Percentiles rank a stretch among this genome's conserved stretches.
Conservation (phyloP, 2,113 vertebrate genomes). For the Naja naja region DNA sequence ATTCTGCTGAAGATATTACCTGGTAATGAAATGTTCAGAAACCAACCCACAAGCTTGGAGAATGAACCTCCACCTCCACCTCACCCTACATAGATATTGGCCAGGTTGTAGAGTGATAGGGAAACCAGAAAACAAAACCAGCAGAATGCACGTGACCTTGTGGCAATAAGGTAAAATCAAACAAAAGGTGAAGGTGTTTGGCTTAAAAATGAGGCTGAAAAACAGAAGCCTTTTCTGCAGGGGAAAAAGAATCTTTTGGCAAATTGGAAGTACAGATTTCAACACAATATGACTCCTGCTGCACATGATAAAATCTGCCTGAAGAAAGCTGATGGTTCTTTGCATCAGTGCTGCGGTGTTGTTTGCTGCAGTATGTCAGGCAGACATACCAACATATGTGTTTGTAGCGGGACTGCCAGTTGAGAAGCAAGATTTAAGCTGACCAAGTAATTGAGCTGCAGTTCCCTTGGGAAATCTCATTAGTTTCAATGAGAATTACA, state of each 20-base stretch:
- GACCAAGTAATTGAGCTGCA: constrained; percentile 18
- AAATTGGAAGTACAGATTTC: not conserved
- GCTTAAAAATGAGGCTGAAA: not conserved
- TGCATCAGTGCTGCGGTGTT: not conserved
- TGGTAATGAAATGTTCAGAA: not conserved
- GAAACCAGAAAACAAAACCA: not conserved
- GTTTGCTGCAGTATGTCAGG: not conserved
- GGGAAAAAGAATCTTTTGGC: not conserved
- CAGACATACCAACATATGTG: not conserved
- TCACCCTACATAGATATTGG: not conserved
- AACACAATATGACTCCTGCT: not conserved
- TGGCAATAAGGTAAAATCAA: not conserved
- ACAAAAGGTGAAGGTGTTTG: not conserved
- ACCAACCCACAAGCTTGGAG: not conserved
- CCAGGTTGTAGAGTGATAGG: not conserved
- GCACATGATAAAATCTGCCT: not conserved
- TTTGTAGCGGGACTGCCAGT: not conserved
- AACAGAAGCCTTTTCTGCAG: not conserved
- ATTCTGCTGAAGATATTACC: not conserved
- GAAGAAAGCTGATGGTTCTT: not conserved
- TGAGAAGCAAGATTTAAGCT: not conserved
- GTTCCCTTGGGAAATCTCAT: constrained; percentile 32
- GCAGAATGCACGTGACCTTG: not conserved
- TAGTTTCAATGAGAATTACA: constrained; percentile 28
- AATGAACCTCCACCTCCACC: not conserved